These are phyloP conservation scores for Watsonalla cultraria DNA, from an alignment of 2,888 invertebrate species.

Conservation along the genomic window DNA sequence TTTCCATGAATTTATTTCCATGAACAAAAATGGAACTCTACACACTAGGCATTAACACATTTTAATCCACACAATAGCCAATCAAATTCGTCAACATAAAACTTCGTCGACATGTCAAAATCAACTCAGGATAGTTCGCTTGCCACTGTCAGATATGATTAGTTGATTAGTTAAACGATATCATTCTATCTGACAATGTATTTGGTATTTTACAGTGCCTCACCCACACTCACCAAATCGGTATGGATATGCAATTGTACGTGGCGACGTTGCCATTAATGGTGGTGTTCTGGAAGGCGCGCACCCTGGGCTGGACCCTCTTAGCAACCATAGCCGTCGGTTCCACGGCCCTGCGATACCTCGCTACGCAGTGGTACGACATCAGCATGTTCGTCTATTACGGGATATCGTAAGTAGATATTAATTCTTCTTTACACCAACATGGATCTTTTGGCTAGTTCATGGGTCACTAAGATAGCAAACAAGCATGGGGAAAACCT, in stretches of 20 bases:
- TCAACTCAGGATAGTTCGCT: too few relatives aligned
- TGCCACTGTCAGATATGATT: too few relatives aligned
- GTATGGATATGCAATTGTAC: constrained; percentile 79
- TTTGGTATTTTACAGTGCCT: constrained; percentile 61
- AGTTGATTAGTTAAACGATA: too few relatives aligned
- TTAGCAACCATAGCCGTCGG: constrained; percentile 46
- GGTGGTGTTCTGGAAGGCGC: constrained; percentile 64
- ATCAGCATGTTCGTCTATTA: constrained; percentile 77
- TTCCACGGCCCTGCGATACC: constrained; percentile 69
- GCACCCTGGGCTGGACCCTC: constrained; percentile 51
- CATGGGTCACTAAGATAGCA: too few relatives aligned
- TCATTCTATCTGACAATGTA: neutral
- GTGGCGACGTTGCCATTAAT: constrained; percentile 69
- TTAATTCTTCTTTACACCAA: neutral
- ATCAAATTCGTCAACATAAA: too few relatives aligned
- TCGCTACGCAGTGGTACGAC: constrained; percentile 65
- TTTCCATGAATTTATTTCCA: too few relatives aligned
- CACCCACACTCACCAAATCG: constrained; percentile 79
- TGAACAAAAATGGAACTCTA: too few relatives aligned
- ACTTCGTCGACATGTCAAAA: too few relatives aligned
- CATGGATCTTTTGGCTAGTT: too few relatives aligned
- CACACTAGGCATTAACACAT: too few relatives aligned
- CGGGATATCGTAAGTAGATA: constrained; percentile 73
- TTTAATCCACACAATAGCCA: too few relatives aligned
- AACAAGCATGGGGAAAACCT: too few relatives aligned